These are phyloP conservation scores for Zaprionus ghesquierei DNA, from an alignment of 1,140 invertebrate genomes.

Conservation along the genomic window DNA sequence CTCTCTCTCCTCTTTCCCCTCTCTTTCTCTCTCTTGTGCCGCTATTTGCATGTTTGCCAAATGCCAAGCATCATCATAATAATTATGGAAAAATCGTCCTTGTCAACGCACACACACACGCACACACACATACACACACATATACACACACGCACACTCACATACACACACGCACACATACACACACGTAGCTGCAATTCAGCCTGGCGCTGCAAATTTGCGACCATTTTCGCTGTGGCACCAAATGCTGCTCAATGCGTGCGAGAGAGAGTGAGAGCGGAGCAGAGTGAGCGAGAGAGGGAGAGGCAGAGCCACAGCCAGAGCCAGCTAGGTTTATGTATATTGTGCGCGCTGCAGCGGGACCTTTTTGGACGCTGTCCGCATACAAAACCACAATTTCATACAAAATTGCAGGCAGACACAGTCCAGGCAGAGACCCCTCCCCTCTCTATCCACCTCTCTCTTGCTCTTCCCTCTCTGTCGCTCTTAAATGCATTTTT, in stretches of 20 bases:
- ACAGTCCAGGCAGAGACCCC: neutral
- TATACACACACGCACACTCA: slow-evolving; percentile 32
- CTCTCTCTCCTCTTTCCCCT: neutral
- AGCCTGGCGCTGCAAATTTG: slow-evolving; percentile 37
- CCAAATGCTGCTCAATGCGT: slow-evolving; percentile 58
- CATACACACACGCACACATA: slow-evolving; percentile 17
- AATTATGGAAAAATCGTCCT: slow-evolving; percentile 77
- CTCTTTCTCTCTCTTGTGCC: neutral
- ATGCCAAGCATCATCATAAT: slow-evolving; percentile 79
- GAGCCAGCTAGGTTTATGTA: neutral
- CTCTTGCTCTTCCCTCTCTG: neutral
- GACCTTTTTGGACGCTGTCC: neutral
- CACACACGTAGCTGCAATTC: slow-evolving; percentile 3
- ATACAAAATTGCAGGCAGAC: slow-evolving; percentile 55
- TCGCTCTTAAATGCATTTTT: slow-evolving; percentile 67
- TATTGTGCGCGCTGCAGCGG: neutral
- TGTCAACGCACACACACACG: slow-evolving; percentile 52
- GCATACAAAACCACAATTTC: slow-evolving; percentile 68
- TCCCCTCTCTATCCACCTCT: neutral
- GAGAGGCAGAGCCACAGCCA: no score
- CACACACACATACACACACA: slow-evolving; percentile 17
- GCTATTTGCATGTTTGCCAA: slow-evolving; percentile 67
- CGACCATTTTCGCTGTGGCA: slow-evolving; percentile 42
- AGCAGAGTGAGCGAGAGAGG: neutral
- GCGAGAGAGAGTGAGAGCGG: neutral